These are phyloP conservation scores for Hippasteria phrygiana DNA, from an alignment of 53 echinoderm and acorn worm genomes.

Conservation along the genomic window DNA sequence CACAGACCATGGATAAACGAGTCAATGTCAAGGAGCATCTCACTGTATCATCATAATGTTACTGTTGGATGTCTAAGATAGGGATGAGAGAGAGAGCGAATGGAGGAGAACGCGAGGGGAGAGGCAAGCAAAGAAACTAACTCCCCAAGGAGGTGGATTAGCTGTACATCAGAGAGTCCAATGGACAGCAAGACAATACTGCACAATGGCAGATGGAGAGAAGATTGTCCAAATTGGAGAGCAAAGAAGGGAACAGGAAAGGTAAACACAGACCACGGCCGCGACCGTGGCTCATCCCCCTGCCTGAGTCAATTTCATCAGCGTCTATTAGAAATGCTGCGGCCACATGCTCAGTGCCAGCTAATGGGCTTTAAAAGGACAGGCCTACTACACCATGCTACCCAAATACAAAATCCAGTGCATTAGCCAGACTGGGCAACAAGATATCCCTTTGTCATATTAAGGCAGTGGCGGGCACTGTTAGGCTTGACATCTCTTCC, in stretches of 20 bases:
- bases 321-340: slow-evolving; percentile 45
- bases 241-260: slow-evolving; percentile 54
- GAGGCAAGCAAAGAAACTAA: slow-evolving; percentile 43
- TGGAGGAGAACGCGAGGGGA: background rate
- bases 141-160: slow-evolving; percentile 57
- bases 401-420: slow-evolving; percentile 72
- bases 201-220: slow-evolving; percentile 70
- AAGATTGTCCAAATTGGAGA: slow-evolving; percentile 70
- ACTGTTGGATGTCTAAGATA: slow-evolving; percentile 19
- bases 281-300: slow-evolving; percentile 36
- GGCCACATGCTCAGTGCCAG: slow-evolving; percentile 43
- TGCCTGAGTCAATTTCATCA: slow-evolving; percentile 71
- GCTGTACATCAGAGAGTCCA: slow-evolving; percentile 49
- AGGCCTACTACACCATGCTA: slow-evolving; percentile 24
- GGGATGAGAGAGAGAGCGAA: background rate
- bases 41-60: slow-evolving; percentile 24
- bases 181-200: slow-evolving; percentile 58
- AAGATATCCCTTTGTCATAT: slow-evolving; percentile 27
- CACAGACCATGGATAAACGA: slow-evolving; percentile 49
- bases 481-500: slow-evolving; percentile 34
- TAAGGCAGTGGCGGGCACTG: slow-evolving; percentile 19
- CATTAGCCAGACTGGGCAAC: slow-evolving; percentile 36
- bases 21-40: slow-evolving; percentile 23
- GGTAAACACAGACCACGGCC: slow-evolving; percentile 57
- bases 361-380: slow-evolving; percentile 73